phyloP scores from a whole-genome alignment of 2,797 vertebrate genomes.

The Rhincodon typus region DNA sequence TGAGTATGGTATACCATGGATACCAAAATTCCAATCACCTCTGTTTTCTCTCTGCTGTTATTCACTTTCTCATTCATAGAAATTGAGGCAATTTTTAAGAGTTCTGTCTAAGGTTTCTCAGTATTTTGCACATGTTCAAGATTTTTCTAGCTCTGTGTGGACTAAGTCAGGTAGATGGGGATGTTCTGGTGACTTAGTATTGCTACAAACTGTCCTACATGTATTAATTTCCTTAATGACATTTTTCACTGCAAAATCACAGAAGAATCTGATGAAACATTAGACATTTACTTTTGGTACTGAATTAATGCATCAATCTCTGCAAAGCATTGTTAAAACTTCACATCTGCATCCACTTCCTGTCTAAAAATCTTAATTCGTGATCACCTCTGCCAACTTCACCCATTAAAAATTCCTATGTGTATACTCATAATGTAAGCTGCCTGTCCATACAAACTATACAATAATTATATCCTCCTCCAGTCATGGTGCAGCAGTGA shows the following conservation, averaged over 20 bases:
- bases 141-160: neutral
- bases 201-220: neutral
- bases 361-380: neutral
- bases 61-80: neutral
- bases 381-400: neutral
- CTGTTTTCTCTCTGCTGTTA: neutral
- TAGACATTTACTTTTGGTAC: neutral
- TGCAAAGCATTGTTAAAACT: neutral
- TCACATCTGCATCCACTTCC: neutral
- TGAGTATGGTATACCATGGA: neutral
- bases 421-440: neutral
- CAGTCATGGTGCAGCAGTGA: neutral
- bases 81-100: neutral
- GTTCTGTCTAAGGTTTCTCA: neutral
- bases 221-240: neutral
- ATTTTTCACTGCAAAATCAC: neutral
- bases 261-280: neutral
- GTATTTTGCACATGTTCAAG: neutral
- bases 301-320: neutral
- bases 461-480: neutral
- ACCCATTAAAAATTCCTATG: neutral
- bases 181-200: neutral
- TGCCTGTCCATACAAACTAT: neutral
- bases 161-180: neutral
- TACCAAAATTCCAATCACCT: neutral